Conservation (phyloP, 2,113 vertebrate species). For the Aegithalos caudatus region DNA sequence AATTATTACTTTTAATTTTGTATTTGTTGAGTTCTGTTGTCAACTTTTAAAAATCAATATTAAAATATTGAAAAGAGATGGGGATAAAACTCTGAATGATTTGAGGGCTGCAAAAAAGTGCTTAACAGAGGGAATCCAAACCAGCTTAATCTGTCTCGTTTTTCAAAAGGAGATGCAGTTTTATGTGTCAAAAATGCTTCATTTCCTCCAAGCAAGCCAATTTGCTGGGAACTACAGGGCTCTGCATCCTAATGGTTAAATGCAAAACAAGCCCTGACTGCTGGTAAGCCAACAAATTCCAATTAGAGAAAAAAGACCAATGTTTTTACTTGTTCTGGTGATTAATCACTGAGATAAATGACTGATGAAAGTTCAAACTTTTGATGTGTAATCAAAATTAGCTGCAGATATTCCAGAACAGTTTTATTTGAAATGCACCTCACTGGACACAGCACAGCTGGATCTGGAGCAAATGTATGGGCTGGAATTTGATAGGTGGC, state of each 20-base stretch:
- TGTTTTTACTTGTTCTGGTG: neutral
- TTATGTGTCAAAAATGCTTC: neutral
- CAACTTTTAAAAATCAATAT: neutral
- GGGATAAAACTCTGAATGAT: neutral
- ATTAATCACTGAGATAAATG: neutral
- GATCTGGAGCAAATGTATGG: neutral
- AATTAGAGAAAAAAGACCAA: neutral
- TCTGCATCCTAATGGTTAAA: neutral
- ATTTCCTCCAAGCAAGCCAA: neutral
- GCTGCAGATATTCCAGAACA: neutral
- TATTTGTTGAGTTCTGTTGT: neutral
- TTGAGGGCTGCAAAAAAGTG: neutral
- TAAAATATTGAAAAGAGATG: neutral
- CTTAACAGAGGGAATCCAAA: neutral
- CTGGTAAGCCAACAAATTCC: neutral
- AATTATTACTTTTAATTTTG: neutral
- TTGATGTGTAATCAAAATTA: neutral
- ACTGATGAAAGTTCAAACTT: neutral
- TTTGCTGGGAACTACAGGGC: neutral
- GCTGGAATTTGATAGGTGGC: neutral
- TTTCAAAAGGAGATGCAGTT: neutral
- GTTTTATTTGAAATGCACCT: neutral
- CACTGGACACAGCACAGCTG: neutral
- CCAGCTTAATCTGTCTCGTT: neutral
- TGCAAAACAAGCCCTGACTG: neutral